A percentile compares a stretch with the other conserved stretches of the same genome.
phyloP scores from a whole-genome alignment of 1,140 invertebrate genomes.

The Dendroctonus valens region DNA sequence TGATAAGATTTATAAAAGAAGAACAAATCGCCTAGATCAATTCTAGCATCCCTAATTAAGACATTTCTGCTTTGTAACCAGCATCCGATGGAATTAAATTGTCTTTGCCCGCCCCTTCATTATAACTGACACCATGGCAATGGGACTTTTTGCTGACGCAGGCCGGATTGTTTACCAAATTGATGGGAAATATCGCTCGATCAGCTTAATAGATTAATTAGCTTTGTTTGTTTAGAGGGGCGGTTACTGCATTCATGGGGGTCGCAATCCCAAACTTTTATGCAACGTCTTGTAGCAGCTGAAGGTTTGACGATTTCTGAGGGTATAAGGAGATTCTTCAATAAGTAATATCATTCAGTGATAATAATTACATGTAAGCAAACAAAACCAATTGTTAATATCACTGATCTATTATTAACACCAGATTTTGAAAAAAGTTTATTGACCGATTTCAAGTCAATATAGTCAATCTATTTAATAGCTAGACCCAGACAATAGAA shows the following conservation, averaged over 20 bases:
- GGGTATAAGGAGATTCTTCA: constrained; percentile 1
- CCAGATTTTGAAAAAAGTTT: too few species aligned
- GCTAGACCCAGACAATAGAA: too few species aligned
- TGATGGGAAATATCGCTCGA: constrained; percentile 34
- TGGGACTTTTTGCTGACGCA: constrained; percentile 27
- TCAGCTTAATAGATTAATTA: constrained; percentile 37
- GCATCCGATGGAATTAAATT: constrained; percentile 21
- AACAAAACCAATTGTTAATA: too few species aligned
- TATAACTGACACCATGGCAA: constrained; percentile 26
- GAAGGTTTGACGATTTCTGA: constrained; percentile 5
- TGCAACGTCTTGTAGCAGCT: constrained; percentile 19
- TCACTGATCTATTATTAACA: too few species aligned
- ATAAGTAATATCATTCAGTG: too few species aligned
- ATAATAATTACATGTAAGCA: too few species aligned
- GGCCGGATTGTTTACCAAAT: constrained; percentile 33
- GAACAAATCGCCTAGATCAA: too few species aligned
- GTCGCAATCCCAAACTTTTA: constrained; percentile 14
- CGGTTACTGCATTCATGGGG: constrained; percentile 16
- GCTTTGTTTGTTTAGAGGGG: constrained; percentile 32
- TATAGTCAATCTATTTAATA: too few species aligned
- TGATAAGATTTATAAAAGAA: too few species aligned
- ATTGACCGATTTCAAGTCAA: too few species aligned
- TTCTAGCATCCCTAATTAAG: constrained; percentile 3
- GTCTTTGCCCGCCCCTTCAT: constrained; percentile 22
- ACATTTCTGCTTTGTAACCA: constrained; percentile 19